Evolutionary conservation across 2,797 vertebrate species (phyloP).

Genomic region (Clangula hyemalis): DNA sequence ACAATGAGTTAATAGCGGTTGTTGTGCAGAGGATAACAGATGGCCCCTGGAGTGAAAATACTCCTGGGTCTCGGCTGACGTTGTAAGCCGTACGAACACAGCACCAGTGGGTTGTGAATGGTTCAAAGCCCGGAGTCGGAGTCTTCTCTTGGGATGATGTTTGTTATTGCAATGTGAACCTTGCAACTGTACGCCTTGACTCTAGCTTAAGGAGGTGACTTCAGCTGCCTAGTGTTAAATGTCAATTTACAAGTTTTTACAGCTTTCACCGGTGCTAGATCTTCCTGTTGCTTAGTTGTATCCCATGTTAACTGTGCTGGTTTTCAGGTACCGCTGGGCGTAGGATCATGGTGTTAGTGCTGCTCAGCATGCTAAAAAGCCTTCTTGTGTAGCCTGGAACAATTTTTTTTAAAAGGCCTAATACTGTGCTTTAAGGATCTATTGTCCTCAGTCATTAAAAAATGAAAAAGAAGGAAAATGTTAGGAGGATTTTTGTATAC

Average conservation of each 20-base stretch:
- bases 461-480: neutral
- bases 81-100: neutral
- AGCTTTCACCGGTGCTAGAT: neutral
- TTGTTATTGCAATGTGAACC: neutral
- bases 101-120: neutral
- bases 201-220: neutral
- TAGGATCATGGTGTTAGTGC: neutral
- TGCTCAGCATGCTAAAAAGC: neutral
- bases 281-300: neutral
- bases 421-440: neutral
- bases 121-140: neutral
- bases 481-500: neutral
- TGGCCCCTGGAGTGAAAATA: slow-evolving; percentile 9
- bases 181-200: fast-evolving
- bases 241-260: neutral
- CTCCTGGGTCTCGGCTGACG: neutral
- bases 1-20: slow-evolving; percentile 14
- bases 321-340: neutral
- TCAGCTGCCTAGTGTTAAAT: neutral
- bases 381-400: neutral
- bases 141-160: neutral
- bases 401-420: neutral
- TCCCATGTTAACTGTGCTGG: neutral
- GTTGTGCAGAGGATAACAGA: slow-evolving; percentile 29
- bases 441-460: neutral